Conservation (phyloP, 2,888 invertebrate genomes). For the Deladenus siricidicola region DNA sequence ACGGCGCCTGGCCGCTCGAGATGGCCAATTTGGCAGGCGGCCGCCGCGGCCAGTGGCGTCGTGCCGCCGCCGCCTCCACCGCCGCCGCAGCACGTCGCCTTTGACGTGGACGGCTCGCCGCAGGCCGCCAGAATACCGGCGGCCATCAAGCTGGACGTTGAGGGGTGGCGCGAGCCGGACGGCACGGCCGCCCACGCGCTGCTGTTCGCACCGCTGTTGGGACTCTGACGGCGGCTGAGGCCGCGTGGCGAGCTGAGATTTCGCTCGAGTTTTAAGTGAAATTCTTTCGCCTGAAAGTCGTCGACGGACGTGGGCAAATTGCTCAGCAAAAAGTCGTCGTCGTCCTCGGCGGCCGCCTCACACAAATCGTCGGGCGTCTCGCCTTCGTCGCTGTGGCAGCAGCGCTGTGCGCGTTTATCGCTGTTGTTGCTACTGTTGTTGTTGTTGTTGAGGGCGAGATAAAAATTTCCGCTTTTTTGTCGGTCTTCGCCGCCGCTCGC, state of each 20-base stretch:
- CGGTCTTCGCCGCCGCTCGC: neutral
- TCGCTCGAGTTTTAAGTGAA: conserved; percentile 18
- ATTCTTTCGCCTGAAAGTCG: conserved; percentile 17
- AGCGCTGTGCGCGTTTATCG: too few species aligned
- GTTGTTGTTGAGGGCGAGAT: neutral
- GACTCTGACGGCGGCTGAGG: conserved; percentile 17
- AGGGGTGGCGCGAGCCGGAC: too few species aligned
- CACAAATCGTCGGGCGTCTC: too few species aligned
- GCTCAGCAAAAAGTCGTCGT: conserved; percentile 15
- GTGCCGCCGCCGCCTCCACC: too few species aligned
- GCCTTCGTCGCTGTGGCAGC: too few species aligned
- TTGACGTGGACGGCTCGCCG: too few species aligned
- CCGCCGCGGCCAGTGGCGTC: too few species aligned
- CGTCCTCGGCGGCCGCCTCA: conserved; percentile 18
- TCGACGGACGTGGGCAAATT: conserved; percentile 24
- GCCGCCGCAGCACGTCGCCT: too few species aligned
- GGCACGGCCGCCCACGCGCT: neutral
- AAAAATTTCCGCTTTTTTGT: too few species aligned
- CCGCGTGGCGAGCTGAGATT: conserved; percentile 11
- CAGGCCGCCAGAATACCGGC: too few species aligned
- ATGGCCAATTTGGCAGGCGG: too few species aligned
- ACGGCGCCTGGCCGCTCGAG: neutral
- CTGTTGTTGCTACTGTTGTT: neutral
- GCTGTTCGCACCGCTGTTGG: neutral
- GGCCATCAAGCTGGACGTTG: too few species aligned